Base-by-base conservation (phyloP, 1,140 invertebrate genomes). In the Wiebesia pumilae region DNA sequence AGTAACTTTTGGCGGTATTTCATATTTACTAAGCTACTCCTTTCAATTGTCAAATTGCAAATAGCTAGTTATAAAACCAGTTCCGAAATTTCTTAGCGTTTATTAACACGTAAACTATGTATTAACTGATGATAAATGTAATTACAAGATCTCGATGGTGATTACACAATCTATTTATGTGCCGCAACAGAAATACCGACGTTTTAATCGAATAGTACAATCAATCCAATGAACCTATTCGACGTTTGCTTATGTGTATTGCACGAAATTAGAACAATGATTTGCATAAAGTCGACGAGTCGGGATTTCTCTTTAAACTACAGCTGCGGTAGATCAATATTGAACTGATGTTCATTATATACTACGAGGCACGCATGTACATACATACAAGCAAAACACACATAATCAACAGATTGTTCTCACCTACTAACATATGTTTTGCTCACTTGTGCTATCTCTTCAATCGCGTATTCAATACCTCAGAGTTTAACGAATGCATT, bases 1-100 rank as follows among this genome's bases (percentile, higher is more conserved):
- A 84, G 67, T 84, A 84, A 69, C 51, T 54, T 54, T 54, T 54
- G 51, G 19, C 51, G 51, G 19, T 16, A 16, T 54, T 54, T 19
- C 19, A 16, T 16, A 43, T 82, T 82, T 73, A 21, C 54, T 62
- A 62, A 62, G 58, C 58, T 27, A 62, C 24, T 3, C 3, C 27
- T 62, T 62, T 43, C 0, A 43, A 40, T 71, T 65, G 54, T 81
- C 38, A 54, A 54, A 78, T 33, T 33, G n/a, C 21, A 54, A 78
- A 3, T 54, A 27, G 27, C 35, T 27, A 43, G 24, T 40, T 43
- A 43, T 43, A 38, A 27, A 62, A 62, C 58, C 27, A 62, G 24
- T 62, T 62, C 3, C 24, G 27, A 62, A 27, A 1, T 24, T 62
- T 62, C 58, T 62, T 62, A 24, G 4, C 27, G 51, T 62, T 24